These are phyloP conservation scores for Lamproptera curius DNA, from an alignment of 2,888 invertebrate species.

Conservation along the genomic window DNA sequence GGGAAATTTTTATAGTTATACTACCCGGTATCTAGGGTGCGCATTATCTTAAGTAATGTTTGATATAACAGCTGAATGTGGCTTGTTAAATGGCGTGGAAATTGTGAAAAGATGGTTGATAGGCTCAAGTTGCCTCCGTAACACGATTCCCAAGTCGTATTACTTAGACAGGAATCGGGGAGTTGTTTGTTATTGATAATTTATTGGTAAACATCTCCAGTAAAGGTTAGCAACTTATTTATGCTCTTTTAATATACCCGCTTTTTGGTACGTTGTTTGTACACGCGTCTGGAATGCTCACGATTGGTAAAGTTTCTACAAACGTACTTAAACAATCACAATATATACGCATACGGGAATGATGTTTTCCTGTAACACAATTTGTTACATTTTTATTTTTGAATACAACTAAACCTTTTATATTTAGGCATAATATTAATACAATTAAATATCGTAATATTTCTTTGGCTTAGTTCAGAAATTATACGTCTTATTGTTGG, in stretches of 20 bases:
- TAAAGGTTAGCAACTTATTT: constrained; percentile 13
- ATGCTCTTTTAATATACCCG: constrained; percentile 14
- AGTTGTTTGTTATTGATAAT: constrained; percentile 56
- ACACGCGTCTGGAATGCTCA: too few relatives aligned
- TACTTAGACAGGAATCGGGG: constrained; percentile 22
- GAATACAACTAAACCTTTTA: too few relatives aligned
- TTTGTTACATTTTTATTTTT: too few relatives aligned
- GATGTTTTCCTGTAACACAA: too few relatives aligned
- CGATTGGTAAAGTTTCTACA: too few relatives aligned
- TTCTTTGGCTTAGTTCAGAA: too few relatives aligned
- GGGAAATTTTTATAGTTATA: constrained; percentile 4
- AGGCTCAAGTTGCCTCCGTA: constrained; percentile 41
- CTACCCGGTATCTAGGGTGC: constrained; percentile 3
- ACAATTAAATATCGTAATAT: too few relatives aligned
- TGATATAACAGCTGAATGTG: constrained; percentile 38
- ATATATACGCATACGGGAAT: too few relatives aligned
- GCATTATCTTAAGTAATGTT: constrained; percentile 19
- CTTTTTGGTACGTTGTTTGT: background rate
- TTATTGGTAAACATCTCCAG: constrained; percentile 38
- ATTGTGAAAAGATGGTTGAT: constrained; percentile 57
- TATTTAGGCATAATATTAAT: too few relatives aligned
- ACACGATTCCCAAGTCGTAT: constrained; percentile 28
- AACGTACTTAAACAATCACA: too few relatives aligned
- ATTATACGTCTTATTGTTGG: too few relatives aligned
- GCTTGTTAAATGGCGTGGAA: constrained; percentile 62